phyloP scores from a whole-genome alignment of 2,797 vertebrate species.

The Periophthalmus magnuspinnatus region DNA sequence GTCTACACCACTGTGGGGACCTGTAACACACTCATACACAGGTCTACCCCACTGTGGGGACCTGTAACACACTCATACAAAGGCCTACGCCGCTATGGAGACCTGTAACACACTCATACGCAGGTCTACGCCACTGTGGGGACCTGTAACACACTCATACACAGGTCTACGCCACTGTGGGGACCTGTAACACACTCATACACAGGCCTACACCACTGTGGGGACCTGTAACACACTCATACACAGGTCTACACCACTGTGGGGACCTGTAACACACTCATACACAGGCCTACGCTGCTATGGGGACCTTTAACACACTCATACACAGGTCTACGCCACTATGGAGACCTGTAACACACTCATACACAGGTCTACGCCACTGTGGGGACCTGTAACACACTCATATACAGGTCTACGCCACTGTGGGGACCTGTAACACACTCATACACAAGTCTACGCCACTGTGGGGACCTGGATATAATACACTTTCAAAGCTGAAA shows the following conservation, averaged over 20 bases:
- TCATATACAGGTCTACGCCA: background rate
- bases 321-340: background rate
- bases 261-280: too few relatives aligned
- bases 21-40: background rate
- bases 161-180: too few relatives aligned
- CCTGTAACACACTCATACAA: background rate
- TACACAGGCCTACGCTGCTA: too few relatives aligned
- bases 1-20: background rate
- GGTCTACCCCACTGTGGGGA: background rate
- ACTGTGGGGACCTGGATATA: background rate
- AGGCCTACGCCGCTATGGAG: background rate
- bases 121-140: too few relatives aligned
- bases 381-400: background rate
- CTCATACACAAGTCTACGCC: background rate
- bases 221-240: too few relatives aligned
- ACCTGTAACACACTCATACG: background rate
- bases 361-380: background rate
- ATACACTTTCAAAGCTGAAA: background rate
- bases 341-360: background rate
- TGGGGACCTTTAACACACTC: too few relatives aligned
- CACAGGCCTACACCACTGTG: too few relatives aligned
- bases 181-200: too few relatives aligned
- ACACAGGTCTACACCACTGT: background rate
- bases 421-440: background rate
- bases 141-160: too few relatives aligned